A percentile compares a stretch with the other conserved stretches of the same genome.
phyloP scores from a whole-genome alignment of 2,113 vertebrate species.

The Damaliscus lunatus region DNA sequence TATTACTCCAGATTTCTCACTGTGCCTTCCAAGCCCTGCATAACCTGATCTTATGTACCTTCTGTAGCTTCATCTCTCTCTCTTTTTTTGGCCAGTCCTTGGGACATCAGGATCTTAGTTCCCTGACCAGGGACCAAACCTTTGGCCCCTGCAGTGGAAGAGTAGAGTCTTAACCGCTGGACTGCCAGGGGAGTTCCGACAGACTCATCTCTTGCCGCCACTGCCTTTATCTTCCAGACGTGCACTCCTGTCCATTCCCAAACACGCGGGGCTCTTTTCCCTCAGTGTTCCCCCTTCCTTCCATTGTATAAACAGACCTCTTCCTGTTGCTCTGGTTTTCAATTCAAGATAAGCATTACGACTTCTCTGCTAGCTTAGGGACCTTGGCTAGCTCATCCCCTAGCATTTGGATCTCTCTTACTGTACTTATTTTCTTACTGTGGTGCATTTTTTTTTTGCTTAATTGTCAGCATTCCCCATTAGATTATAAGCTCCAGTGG shows the following conservation, averaged over 20 bases:
- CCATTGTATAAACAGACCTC: not conserved
- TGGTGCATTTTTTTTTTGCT: not conserved
- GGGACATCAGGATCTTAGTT: not conserved
- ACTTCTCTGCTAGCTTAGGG: not conserved
- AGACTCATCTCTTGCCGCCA: not conserved
- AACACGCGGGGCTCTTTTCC: not conserved
- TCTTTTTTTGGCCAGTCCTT: not conserved
- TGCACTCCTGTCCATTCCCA: not conserved
- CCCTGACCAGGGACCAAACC: not conserved
- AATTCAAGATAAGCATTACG: not conserved
- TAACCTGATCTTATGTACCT: not conserved
- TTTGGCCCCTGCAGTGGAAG: not conserved
- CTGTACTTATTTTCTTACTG: not conserved
- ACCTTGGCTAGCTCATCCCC: not conserved
- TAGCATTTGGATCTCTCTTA: not conserved
- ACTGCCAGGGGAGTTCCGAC: not conserved
- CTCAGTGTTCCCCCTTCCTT: not conserved
- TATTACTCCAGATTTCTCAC: not conserved
- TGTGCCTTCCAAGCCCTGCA: not conserved
- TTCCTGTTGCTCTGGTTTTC: not conserved
- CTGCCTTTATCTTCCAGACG: not conserved
- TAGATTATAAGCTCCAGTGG: not conserved
- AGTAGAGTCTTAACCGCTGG: not conserved
- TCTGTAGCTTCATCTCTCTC: not conserved
- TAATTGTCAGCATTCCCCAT: not conserved